Percentiles rank a stretch among this genome's conserved stretches.
phyloP scores from a whole-genome alignment of 2,888 invertebrate genomes.

The Drosophila pseudotalamancana region DNA sequence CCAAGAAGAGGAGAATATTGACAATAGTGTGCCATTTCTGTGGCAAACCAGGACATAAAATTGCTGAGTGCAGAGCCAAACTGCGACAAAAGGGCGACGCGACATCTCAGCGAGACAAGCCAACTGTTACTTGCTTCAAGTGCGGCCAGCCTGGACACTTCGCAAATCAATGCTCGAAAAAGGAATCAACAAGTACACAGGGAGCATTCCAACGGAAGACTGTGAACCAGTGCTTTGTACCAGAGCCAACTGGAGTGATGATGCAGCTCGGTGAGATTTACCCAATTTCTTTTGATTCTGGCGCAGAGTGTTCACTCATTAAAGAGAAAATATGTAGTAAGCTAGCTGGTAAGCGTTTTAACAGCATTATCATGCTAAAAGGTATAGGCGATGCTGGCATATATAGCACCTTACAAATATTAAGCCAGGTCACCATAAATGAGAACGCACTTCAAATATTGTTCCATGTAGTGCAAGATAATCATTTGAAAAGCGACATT shows the following conservation, averaged over 20 bases:
- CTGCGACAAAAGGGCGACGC: too few species aligned
- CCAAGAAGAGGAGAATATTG: constrained; percentile 2
- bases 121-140: constrained; percentile 2
- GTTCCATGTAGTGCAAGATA: constrained; percentile 64
- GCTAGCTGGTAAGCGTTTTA: neutral
- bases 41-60: constrained; percentile 1
- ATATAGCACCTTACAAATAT: neutral
- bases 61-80: constrained; percentile 1
- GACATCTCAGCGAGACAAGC: neutral
- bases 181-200: neutral
- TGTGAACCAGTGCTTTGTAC: neutral
- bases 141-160: neutral
- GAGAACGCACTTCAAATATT: neutral
- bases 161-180: too few species aligned
- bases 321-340: neutral
- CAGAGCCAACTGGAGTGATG: constrained; percentile 3
- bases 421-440: neutral
- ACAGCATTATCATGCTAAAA: neutral
- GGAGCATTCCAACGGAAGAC: neutral
- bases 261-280: constrained; percentile 1
- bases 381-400: neutral
- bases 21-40: constrained; percentile 5
- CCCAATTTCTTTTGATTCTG: neutral
- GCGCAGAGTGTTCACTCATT: too few species aligned
- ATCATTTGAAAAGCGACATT: neutral